These are phyloP conservation scores for Nephila pilipes DNA, from an alignment of 1,140 invertebrate genomes.

Conservation along the genomic window DNA sequence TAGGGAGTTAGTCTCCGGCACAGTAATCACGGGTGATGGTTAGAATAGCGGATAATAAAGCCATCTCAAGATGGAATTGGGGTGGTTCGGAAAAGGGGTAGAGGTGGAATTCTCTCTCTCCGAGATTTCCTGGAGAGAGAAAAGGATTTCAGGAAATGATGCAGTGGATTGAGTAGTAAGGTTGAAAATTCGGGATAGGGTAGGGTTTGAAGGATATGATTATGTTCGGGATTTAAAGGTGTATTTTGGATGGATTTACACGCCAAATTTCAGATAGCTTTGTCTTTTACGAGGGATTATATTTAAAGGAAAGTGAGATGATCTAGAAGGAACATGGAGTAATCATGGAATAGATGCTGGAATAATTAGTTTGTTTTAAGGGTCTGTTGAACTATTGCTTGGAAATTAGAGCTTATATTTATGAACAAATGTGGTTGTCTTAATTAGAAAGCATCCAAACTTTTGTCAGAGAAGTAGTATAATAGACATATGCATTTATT, in stretches of 20 bases:
- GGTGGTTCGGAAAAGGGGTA: background rate
- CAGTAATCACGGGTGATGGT: constrained; percentile 34
- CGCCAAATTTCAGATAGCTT: background rate
- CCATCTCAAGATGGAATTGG: background rate
- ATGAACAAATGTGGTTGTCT: background rate
- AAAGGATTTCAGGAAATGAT: background rate
- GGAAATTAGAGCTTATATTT: background rate
- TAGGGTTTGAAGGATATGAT: background rate
- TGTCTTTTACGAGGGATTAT: background rate
- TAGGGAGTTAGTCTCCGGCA: constrained; percentile 3
- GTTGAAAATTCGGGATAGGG: constrained; percentile 3
- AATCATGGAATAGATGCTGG: background rate
- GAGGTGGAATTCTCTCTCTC: background rate
- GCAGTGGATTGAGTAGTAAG: background rate
- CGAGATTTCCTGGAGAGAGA: background rate
- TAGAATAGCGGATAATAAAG: constrained; percentile 48
- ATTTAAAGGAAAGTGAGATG: background rate
- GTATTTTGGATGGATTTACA: constrained; percentile 7
- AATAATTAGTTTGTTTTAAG: constrained; percentile 29
- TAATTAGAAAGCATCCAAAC: background rate
- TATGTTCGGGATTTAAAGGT: background rate
- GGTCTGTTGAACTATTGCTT: no score
- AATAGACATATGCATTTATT: no score
- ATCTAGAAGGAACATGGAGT: background rate
- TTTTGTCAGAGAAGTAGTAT: no score